Evolutionary conservation across 2,797 vertebrate species (phyloP).

Genomic region (Cheirogaleus major): DNA sequence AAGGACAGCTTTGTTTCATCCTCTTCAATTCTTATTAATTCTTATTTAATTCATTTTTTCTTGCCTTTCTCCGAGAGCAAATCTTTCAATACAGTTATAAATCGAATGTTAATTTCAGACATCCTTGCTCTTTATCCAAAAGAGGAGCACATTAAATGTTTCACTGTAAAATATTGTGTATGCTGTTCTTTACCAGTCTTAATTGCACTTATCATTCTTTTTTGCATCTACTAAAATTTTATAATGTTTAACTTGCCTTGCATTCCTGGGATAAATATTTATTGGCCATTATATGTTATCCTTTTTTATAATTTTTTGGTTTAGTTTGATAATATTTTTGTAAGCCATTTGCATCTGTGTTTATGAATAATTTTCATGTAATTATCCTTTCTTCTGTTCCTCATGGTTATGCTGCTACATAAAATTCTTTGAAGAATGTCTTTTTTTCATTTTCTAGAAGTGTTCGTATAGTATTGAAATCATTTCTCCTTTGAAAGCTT

Average conservation of each 20-base stretch:
- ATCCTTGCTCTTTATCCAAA: not conserved
- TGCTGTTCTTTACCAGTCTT: not conserved
- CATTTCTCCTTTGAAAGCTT: not conserved
- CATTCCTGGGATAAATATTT: not conserved
- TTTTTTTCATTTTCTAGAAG: not conserved
- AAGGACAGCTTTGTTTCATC: not conserved
- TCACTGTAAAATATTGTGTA: not conserved
- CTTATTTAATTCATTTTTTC: not conserved
- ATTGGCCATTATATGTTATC: not conserved
- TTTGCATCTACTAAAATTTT: not conserved
- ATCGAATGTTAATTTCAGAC: not conserved
- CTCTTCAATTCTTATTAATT: not conserved
- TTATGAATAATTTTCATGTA: not conserved
- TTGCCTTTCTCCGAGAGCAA: not conserved
- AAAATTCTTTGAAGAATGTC: not conserved
- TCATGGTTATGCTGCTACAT: not conserved
- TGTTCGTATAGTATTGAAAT: not conserved
- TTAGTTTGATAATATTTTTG: not conserved
- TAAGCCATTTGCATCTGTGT: not conserved
- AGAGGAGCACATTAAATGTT: not conserved
- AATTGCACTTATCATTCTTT: not conserved
- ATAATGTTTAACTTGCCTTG: not conserved
- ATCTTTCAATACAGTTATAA: not conserved
- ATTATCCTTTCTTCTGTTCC: not conserved
- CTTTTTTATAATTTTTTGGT: not conserved